phyloP scores from a whole-genome alignment of 92 coral and sea anemone species.

The Epizoanthus scotinus region DNA sequence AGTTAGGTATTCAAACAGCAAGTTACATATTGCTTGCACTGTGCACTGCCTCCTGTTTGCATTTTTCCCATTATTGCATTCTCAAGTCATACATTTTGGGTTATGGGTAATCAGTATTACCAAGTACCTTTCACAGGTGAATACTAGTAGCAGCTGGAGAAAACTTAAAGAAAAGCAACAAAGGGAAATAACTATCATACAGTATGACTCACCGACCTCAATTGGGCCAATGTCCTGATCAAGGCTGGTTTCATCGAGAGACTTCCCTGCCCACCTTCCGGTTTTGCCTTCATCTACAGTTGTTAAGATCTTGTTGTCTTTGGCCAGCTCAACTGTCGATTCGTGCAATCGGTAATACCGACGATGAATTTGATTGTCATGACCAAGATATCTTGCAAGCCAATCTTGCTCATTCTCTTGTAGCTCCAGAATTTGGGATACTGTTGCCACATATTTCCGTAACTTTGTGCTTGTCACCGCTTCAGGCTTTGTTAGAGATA shows the following conservation, averaged over 20 bases:
- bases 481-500: constrained; percentile 46
- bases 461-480: constrained; percentile 48
- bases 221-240: not conserved
- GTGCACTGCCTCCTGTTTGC: too few species aligned
- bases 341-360: constrained; percentile 43
- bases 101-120: too few species aligned
- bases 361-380: constrained; percentile 43
- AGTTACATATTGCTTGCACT: too few species aligned
- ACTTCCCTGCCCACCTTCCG: constrained; percentile 42
- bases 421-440: constrained; percentile 46
- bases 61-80: too few species aligned
- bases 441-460: constrained; percentile 53
- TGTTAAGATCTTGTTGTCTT: constrained; percentile 46
- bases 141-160: too few species aligned
- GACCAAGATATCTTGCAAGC: constrained; percentile 48
- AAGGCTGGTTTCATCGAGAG: constrained; percentile 31
- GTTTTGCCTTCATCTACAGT: constrained; percentile 54
- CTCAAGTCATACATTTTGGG: too few species aligned
- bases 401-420: constrained; percentile 50
- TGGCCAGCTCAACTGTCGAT: constrained; percentile 53
- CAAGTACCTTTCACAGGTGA: too few species aligned
- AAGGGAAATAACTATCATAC: too few species aligned
- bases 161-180: too few species aligned
- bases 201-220: too few species aligned
- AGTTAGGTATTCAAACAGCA: too few species aligned